phyloP scores from a whole-genome alignment of 2,888 invertebrate species.

The Helicoverpa assulta region DNA sequence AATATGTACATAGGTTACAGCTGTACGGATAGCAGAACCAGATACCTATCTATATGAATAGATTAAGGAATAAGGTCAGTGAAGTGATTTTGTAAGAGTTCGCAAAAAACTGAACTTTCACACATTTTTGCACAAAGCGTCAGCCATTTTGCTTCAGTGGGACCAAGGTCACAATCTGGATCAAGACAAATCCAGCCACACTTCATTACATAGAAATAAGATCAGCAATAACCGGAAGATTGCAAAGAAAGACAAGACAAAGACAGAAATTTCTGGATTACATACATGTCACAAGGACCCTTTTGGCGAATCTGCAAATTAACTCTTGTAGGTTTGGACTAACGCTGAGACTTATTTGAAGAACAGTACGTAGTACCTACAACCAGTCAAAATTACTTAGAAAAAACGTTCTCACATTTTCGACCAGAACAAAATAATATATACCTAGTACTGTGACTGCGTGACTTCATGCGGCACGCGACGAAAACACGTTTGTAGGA shows the following conservation, averaged over 20 bases:
- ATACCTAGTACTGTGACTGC: constrained; percentile 13
- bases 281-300: background rate
- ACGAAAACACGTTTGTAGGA: constrained; percentile 14
- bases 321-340: background rate
- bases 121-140: background rate
- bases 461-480: constrained; percentile 14
- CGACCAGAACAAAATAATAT: constrained; percentile 8
- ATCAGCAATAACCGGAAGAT: background rate
- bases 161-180: constrained; percentile 2
- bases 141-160: background rate
- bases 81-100: background rate
- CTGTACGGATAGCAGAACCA: background rate
- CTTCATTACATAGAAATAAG: background rate
- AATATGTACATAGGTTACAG: background rate
- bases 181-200: background rate
- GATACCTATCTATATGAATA: background rate
- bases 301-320: background rate
- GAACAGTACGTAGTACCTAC: background rate
- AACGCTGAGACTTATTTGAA: background rate
- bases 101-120: too few relatives aligned
- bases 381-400: background rate
- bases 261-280: background rate
- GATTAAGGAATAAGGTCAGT: background rate
- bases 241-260: background rate
- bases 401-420: constrained; percentile 6